Evolutionary conservation across 2,113 vertebrate genomes (phyloP).

Genomic region (Toxostoma redivivum): DNA sequence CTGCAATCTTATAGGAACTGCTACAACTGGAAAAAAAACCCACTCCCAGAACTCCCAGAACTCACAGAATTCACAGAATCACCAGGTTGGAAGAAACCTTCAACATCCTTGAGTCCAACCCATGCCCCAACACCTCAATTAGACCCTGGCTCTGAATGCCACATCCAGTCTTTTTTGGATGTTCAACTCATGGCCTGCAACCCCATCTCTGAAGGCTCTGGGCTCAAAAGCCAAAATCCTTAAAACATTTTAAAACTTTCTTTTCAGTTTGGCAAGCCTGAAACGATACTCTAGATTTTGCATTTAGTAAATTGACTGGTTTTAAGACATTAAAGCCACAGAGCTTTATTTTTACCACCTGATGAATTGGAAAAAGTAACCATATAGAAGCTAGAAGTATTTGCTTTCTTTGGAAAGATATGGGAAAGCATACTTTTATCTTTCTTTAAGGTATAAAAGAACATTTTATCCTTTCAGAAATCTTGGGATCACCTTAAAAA

Average conservation of each 20-base stretch:
- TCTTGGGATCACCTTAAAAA: background rate
- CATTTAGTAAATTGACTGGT: background rate
- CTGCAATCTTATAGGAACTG: background rate
- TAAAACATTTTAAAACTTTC: background rate
- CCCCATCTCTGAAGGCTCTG: background rate
- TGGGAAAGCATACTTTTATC: background rate
- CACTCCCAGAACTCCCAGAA: too few species aligned
- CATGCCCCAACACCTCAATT: too few species aligned
- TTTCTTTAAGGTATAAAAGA: background rate
- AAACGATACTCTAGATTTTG: background rate
- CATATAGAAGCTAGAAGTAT: background rate
- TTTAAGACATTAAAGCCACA: background rate
- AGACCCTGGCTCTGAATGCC: too few species aligned
- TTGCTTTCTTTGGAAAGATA: background rate
- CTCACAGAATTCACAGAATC: too few species aligned
- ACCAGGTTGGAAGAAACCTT: too few species aligned
- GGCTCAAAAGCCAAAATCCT: background rate
- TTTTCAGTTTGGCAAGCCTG: background rate
- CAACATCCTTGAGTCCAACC: too few species aligned
- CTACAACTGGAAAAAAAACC: rapidly evolving
- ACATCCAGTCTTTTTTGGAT: too few species aligned
- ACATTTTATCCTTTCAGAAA: background rate
- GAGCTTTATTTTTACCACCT: background rate
- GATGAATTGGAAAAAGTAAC: background rate
- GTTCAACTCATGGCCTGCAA: background rate